Conservation (phyloP, 2,797 vertebrate species). For the Micromesistius poutassou region DNA sequence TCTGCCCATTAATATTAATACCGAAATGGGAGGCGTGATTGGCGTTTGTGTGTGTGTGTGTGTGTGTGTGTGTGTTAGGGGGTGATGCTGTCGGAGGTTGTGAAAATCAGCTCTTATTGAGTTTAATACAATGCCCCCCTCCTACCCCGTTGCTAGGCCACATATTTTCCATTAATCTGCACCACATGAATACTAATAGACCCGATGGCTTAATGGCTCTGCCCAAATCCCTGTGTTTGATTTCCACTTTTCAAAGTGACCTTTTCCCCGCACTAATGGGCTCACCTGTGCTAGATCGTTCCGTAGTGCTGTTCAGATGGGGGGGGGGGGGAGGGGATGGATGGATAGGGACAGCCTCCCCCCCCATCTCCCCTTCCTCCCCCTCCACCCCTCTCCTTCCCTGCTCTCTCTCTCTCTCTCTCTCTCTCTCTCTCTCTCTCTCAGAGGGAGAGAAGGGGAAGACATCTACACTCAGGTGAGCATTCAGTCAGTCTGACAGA, state of each 20-base stretch:
- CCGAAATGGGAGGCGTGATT: constrained; percentile 44
- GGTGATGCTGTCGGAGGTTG: constrained; percentile 65
- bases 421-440: background rate
- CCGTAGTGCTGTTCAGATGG: constrained; percentile 44
- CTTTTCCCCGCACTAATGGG: constrained; percentile 73
- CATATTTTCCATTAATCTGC: constrained; percentile 75
- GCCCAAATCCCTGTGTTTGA: constrained; percentile 75
- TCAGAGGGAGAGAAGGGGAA: constrained; percentile 23
- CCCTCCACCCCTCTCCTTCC: constrained; percentile 26
- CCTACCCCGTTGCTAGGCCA: constrained; percentile 49
- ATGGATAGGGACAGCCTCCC: constrained; percentile 39
- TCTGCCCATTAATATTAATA: constrained; percentile 73
- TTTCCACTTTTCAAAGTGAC: constrained; percentile 77
- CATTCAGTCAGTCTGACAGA: constrained; percentile 5
- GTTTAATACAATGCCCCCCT: constrained; percentile 70
- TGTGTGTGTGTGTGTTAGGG: constrained; percentile 32
- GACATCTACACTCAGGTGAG: constrained; percentile 20
- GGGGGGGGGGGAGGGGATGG: constrained; percentile 34
- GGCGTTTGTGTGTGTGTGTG: no score
- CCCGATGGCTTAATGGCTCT: constrained; percentile 70
- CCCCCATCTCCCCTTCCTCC: constrained; percentile 26
- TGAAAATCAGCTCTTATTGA: constrained; percentile 72
- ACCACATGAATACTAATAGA: constrained; percentile 77
- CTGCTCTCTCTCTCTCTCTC: constrained; percentile 24
- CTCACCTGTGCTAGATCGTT: constrained; percentile 73